These are phyloP conservation scores for Lapara coniferarum DNA, from an alignment of 2,888 invertebrate genomes.

Conservation along the genomic window DNA sequence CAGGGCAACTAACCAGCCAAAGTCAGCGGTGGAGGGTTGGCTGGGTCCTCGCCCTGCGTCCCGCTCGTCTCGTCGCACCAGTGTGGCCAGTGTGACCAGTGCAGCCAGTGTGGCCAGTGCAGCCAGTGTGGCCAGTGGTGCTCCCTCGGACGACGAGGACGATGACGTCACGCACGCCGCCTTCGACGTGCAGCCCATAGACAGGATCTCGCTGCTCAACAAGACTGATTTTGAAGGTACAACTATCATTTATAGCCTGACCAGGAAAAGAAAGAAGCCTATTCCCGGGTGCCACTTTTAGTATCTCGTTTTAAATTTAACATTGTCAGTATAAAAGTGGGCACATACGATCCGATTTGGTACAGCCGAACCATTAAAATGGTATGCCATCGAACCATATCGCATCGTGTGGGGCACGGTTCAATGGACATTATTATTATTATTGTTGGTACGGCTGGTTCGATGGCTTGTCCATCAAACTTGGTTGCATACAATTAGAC, in stretches of 20 bases:
- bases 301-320: too few species aligned
- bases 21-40: conserved; percentile 65
- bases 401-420: too few species aligned
- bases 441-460: too few species aligned
- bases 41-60: conserved; percentile 38
- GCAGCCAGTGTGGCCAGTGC: conserved; percentile 36
- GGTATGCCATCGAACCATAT: too few species aligned
- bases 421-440: too few species aligned
- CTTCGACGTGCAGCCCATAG: conserved; percentile 67
- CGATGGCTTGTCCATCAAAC: too few species aligned
- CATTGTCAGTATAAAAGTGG: too few species aligned
- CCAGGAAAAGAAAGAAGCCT: too few species aligned
- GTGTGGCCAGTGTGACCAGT: conserved; percentile 35
- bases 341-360: too few species aligned
- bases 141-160: conserved; percentile 46
- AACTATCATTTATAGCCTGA: neutral
- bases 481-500: too few species aligned
- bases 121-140: conserved; percentile 34
- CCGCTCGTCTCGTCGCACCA: conserved; percentile 34
- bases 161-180: conserved; percentile 41
- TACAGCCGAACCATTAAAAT: too few species aligned
- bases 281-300: too few species aligned
- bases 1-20: conserved; percentile 79
- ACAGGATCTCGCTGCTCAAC: conserved; percentile 74
- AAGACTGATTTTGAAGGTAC: conserved; percentile 78